Evolutionary conservation across 1,140 invertebrate genomes (phyloP).

Genomic region (Drosophila tani): DNA sequence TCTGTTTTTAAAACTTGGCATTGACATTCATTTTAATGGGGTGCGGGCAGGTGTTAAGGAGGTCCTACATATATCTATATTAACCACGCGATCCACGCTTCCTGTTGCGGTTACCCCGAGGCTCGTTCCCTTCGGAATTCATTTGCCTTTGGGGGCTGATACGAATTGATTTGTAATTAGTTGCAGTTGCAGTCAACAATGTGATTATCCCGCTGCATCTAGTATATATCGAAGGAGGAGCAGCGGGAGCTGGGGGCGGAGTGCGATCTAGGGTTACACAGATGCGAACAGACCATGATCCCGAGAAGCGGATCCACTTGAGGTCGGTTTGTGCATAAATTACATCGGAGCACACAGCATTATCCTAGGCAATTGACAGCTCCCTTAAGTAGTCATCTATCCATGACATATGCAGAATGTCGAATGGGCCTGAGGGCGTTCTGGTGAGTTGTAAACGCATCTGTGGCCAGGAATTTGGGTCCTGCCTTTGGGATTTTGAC

Average conservation of each 20-base stretch:
- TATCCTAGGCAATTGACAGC: constrained; percentile 74
- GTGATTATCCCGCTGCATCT: constrained; percentile 56
- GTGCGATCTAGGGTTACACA: constrained; percentile 63
- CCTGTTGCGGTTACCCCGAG: constrained; percentile 49
- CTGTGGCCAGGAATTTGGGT: constrained; percentile 39
- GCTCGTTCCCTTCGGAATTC: constrained; percentile 22
- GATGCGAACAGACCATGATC: constrained; percentile 50
- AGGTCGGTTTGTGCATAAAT: constrained; percentile 60
- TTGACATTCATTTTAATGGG: constrained; percentile 62
- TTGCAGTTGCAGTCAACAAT: constrained; percentile 79
- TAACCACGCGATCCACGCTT: constrained; percentile 40
- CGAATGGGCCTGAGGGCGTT: constrained; percentile 31
- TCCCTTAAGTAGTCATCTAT: constrained; percentile 59
- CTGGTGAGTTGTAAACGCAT: constrained; percentile 63
- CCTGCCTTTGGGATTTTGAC: constrained; percentile 49
- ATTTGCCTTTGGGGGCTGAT: constrained; percentile 55
- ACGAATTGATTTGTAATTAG: constrained; percentile 83
- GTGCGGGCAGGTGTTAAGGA: constrained; percentile 63
- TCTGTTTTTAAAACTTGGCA: constrained; percentile 40
- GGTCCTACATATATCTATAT: constrained; percentile 3
- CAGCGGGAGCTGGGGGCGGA: constrained; percentile 1
- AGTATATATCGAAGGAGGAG: constrained; percentile 4
- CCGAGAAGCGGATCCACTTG: constrained; percentile 61
- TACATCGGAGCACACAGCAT: constrained; percentile 39
- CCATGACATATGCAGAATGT: constrained; percentile 42